A percentile compares a stretch with the other conserved stretches of the same genome.
phyloP scores from a whole-genome alignment of 2,888 invertebrate genomes.

The Argyresthia goedartella region DNA sequence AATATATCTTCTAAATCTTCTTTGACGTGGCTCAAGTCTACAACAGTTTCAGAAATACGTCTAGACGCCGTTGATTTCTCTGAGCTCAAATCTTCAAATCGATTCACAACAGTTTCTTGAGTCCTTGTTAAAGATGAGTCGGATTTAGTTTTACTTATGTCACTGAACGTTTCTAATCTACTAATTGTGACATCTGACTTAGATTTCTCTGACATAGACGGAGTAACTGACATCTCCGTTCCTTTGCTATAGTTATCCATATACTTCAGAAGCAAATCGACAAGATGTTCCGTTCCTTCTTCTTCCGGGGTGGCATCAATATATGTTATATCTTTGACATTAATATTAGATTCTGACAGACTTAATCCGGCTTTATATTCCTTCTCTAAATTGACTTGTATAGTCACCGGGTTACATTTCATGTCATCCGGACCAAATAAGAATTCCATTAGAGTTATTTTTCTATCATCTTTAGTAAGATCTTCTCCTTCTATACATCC shows the following conservation, averaged over 20 bases:
- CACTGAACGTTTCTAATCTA: slow-evolving; percentile 52
- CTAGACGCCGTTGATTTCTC: slow-evolving; percentile 32
- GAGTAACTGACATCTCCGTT: slow-evolving; percentile 33
- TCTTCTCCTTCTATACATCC: slow-evolving; percentile 52
- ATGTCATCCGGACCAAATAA: slow-evolving; percentile 50
- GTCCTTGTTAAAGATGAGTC: slow-evolving; percentile 59
- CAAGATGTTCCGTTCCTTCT: slow-evolving; percentile 47
- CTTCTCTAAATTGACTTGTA: slow-evolving; percentile 31
- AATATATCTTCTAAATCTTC: slow-evolving; percentile 53
- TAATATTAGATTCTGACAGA: slow-evolving; percentile 47
- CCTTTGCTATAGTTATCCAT: slow-evolving; percentile 53
- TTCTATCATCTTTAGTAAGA: slow-evolving; percentile 38
- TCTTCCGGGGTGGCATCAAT: slow-evolving; percentile 62
- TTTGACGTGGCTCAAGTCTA: slow-evolving; percentile 52
- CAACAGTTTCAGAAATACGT: slow-evolving; percentile 52
- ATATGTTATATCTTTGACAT: slow-evolving; percentile 43
- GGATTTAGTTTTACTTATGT: slow-evolving; percentile 61
- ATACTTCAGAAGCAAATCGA: slow-evolving; percentile 58
- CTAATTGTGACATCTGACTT: slow-evolving; percentile 62
- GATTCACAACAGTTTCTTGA: slow-evolving; percentile 58
- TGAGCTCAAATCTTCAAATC: slow-evolving; percentile 26
- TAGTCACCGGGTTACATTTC: slow-evolving; percentile 33
- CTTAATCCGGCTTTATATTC: slow-evolving; percentile 31
- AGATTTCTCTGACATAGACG: slow-evolving; percentile 54
- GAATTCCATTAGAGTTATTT: slow-evolving; percentile 63